phyloP scores from a whole-genome alignment of 2,888 invertebrate genomes.

The Cryptocephalus primarius region DNA sequence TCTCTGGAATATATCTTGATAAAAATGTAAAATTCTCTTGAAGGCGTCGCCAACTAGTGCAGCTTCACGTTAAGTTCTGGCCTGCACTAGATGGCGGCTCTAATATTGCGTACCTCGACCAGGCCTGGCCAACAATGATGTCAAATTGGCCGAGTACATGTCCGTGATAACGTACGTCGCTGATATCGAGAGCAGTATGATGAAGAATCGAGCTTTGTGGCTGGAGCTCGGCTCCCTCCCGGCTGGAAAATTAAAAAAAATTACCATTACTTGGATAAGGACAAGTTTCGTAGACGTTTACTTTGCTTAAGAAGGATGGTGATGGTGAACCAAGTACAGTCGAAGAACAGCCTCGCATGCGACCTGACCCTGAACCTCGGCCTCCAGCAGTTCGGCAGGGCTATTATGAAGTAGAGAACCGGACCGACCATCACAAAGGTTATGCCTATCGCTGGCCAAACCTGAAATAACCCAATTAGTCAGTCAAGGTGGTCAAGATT shows the following conservation, averaged over 20 bases:
- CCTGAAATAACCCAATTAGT: constrained; percentile 32
- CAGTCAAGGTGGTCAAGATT: background rate
- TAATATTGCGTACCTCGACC: constrained; percentile 50
- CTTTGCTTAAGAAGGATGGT: constrained; percentile 62
- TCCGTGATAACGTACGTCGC: constrained; percentile 69
- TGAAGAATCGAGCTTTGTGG: constrained; percentile 56
- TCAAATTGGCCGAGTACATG: constrained; percentile 68
- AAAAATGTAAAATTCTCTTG: background rate
- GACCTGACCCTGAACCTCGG: constrained; percentile 32
- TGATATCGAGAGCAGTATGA: constrained; percentile 58
- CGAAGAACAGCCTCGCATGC: constrained; percentile 37
- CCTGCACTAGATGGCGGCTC: background rate
- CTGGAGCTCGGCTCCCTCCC: constrained; percentile 51
- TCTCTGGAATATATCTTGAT: constrained; percentile 38
- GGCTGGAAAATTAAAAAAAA: constrained; percentile 31
- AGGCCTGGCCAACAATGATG: constrained; percentile 61
- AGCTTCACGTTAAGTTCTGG: too few species aligned
- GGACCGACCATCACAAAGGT: constrained; percentile 58
- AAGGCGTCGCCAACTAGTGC: background rate
- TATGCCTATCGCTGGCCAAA: constrained; percentile 60
- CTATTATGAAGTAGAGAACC: constrained; percentile 55
- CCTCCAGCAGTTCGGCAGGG: constrained; percentile 49
- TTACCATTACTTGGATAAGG: background rate
- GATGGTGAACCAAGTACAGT: constrained; percentile 64
- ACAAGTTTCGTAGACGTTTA: constrained; percentile 29